Evolutionary conservation across 2,888 invertebrate species (phyloP).

Genomic region (Ormyrus rosae): DNA sequence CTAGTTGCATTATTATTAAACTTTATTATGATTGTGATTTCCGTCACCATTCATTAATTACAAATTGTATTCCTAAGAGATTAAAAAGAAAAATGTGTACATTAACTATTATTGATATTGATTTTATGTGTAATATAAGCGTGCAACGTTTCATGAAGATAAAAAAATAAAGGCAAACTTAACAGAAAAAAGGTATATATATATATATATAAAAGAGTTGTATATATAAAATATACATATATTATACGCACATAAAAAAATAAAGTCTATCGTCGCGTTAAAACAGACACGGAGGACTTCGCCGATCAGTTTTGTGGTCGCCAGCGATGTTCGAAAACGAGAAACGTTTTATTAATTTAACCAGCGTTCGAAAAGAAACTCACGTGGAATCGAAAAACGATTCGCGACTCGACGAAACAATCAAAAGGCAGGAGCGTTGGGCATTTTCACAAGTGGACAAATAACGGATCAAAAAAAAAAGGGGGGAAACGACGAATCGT

Average conservation of each 20-base stretch:
- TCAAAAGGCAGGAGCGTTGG: not conserved
- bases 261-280: conserved; percentile 45
- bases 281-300: conserved; percentile 10
- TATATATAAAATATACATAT: conserved; percentile 62
- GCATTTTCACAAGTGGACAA: too few relatives aligned
- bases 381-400: conserved; percentile 14
- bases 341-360: conserved; percentile 29
- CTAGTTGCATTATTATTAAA: conserved; percentile 42
- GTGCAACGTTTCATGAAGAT: conserved; percentile 63
- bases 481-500: not conserved
- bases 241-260: conserved; percentile 60
- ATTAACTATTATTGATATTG: conserved; percentile 63
- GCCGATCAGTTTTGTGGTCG: conserved; percentile 11
- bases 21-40: conserved; percentile 59
- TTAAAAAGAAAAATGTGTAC: conserved; percentile 46
- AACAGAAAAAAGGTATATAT: conserved; percentile 3
- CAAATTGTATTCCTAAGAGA: conserved; percentile 49
- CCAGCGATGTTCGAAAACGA: conserved; percentile 1
- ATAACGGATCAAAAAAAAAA: not conserved
- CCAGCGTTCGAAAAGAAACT: conserved; percentile 16
- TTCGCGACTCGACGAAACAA: not conserved
- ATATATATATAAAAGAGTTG: conserved; percentile 53
- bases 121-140: conserved; percentile 70
- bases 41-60: conserved; percentile 53
- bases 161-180: conserved; percentile 18